Evolutionary conservation across 1,140 invertebrate species (phyloP).

Genomic region (Diachasmimorpha longicaudata): DNA sequence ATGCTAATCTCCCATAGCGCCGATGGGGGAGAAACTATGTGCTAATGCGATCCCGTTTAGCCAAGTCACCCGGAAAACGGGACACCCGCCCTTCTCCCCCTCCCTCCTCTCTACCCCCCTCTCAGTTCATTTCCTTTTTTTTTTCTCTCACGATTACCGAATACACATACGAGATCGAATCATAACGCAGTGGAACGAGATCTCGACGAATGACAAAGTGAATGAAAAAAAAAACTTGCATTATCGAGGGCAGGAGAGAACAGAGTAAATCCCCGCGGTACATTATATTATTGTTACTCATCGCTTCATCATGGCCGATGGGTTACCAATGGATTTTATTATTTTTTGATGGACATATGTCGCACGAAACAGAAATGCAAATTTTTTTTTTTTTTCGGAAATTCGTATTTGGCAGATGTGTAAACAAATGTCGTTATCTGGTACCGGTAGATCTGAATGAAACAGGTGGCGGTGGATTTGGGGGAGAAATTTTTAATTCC

Average conservation of each 20-base stretch:
- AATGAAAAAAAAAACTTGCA: neutral
- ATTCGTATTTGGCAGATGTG: neutral
- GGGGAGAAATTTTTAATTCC: too few relatives aligned
- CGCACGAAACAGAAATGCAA: neutral
- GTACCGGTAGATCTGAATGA: neutral
- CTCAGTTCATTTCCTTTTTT: conserved; percentile 7
- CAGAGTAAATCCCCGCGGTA: neutral
- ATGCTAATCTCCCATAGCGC: conserved; percentile 57
- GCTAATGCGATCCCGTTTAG: conserved; percentile 65
- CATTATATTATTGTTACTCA: conserved; percentile 2
- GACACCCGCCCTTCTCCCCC: conserved; percentile 50
- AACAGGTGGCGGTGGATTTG: too few relatives aligned
- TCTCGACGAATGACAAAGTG: neutral
- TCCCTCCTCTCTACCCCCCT: neutral
- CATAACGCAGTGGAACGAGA: conserved; percentile 49
- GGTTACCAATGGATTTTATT: neutral
- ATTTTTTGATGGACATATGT: conserved; percentile 1
- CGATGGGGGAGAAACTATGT: conserved; percentile 54
- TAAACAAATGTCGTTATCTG: neutral
- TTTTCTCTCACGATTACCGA: conserved; percentile 19
- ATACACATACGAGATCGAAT: conserved; percentile 37
- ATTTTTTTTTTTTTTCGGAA: neutral
- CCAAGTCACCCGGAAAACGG: conserved; percentile 63
- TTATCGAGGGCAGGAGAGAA: neutral
- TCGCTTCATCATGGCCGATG: neutral